phyloP scores from a whole-genome alignment of 53 echinoderm and acorn worm species.

The Patiria pectinifera region DNA sequence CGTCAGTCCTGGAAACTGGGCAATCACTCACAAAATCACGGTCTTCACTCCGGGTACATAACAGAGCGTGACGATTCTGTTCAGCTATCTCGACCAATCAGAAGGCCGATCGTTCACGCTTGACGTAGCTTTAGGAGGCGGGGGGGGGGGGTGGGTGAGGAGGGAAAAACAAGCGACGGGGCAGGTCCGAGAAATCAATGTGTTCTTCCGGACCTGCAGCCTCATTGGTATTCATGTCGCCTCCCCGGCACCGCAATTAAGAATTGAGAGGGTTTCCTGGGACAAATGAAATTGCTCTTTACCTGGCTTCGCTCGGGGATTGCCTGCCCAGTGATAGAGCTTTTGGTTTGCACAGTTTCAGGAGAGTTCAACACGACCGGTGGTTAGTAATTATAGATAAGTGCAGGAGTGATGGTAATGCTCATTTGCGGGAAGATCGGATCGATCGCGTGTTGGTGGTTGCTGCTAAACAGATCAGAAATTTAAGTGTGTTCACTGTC shows the following conservation, averaged over 20 bases:
- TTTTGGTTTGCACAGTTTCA: background rate
- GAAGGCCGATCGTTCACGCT: constrained; percentile 16
- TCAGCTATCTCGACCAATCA: background rate
- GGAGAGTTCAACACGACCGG: background rate
- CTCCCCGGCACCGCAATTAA: constrained; percentile 30
- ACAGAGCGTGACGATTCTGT: constrained; percentile 30
- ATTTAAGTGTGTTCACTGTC: background rate
- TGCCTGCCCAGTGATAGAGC: background rate
- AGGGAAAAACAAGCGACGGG: background rate
- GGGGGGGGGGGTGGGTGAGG: background rate
- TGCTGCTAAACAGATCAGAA: background rate
- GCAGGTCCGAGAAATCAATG: constrained; percentile 38
- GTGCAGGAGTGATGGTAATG: background rate
- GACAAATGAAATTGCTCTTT: background rate
- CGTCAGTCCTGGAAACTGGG: constrained; percentile 5
- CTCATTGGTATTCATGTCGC: constrained; percentile 52
- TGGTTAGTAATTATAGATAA: background rate
- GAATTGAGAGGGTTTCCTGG: constrained; percentile 39
- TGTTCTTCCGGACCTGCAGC: constrained; percentile 51
- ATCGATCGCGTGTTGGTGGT: background rate
- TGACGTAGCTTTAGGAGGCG: constrained; percentile 10
- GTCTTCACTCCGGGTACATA: constrained; percentile 20
- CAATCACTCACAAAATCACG: constrained; percentile 26
- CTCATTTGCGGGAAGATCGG: background rate
- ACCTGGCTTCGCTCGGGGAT: background rate